Conservation (phyloP, 2,797 vertebrate genomes). For the Coreius guichenoti region DNA sequence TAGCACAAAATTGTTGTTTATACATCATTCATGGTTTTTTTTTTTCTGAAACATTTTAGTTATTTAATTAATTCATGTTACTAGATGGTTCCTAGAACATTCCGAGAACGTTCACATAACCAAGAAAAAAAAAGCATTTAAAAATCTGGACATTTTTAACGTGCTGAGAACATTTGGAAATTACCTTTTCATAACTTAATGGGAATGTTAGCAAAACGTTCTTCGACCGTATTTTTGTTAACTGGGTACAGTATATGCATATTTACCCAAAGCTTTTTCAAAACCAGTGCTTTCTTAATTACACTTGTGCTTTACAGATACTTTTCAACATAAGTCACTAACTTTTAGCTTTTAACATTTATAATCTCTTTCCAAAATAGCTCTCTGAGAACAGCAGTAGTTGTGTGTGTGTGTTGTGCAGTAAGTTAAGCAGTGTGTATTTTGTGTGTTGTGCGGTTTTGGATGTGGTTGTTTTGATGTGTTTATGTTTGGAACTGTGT, state of each 20-base stretch:
- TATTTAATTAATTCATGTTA: not conserved
- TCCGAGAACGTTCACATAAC: not conserved
- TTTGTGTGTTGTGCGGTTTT: constrained; percentile 17
- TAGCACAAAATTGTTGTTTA: not conserved
- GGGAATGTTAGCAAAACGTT: not conserved
- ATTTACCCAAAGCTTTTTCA: not conserved
- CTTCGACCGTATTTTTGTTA: not conserved
- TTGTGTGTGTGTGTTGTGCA: constrained; percentile 19
- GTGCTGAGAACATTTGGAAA: no score
- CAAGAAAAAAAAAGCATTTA: not conserved
- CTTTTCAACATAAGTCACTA: not conserved
- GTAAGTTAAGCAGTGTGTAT: not conserved
- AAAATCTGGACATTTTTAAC: no score
- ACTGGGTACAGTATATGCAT: not conserved
- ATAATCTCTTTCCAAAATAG: not conserved
- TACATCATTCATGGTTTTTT: not conserved
- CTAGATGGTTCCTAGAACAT: not conserved
- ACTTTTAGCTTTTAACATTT: not conserved
- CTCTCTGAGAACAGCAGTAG: not conserved
- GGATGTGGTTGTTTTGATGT: constrained; percentile 50
- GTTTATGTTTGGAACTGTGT: constrained; percentile 24
- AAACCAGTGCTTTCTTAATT: not conserved
- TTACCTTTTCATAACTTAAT: not conserved
- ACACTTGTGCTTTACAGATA: not conserved
- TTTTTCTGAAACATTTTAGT: not conserved